phyloP scores from a whole-genome alignment of 2,797 vertebrate species.

The Eptatretus atami region DNA sequence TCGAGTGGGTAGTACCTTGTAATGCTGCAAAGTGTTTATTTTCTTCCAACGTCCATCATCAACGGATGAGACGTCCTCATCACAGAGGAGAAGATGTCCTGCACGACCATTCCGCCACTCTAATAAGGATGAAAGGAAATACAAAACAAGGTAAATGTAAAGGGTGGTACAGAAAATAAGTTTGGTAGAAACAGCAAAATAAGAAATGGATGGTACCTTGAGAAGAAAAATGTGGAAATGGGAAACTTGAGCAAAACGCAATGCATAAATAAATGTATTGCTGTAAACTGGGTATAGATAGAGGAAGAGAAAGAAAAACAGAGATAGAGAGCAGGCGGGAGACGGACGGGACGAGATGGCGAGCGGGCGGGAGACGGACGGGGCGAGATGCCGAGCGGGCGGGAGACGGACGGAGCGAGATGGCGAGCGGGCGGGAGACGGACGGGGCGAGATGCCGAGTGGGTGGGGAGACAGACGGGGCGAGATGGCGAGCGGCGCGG shows the following conservation, averaged over 20 bases:
- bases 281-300: no score
- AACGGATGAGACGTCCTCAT: slow-evolving; percentile 48
- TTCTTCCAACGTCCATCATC: slow-evolving; percentile 43
- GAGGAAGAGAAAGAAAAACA: no score
- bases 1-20: slow-evolving; percentile 24
- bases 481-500: not conserved
- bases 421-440: not conserved
- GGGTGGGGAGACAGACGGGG: no score
- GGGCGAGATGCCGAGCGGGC: not conserved
- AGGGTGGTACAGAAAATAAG: no score
- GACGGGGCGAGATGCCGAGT: no score
- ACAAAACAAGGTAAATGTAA: no score
- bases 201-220: no score
- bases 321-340: not conserved
- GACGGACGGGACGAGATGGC: slow-evolving; percentile 2
- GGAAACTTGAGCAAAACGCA: no score
- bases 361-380: not conserved
- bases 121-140: slow-evolving; percentile 10
- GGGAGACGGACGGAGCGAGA: not conserved
- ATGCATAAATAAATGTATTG: no score
- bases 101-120: slow-evolving; percentile 59
- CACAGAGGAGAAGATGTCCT: slow-evolving; percentile 49
- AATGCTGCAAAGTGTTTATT: slow-evolving; percentile 54
- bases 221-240: no score
- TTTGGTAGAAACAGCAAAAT: no score